Evolutionary conservation across 2,888 invertebrate genomes (phyloP).

Genomic region (Eupeodes luniger): DNA sequence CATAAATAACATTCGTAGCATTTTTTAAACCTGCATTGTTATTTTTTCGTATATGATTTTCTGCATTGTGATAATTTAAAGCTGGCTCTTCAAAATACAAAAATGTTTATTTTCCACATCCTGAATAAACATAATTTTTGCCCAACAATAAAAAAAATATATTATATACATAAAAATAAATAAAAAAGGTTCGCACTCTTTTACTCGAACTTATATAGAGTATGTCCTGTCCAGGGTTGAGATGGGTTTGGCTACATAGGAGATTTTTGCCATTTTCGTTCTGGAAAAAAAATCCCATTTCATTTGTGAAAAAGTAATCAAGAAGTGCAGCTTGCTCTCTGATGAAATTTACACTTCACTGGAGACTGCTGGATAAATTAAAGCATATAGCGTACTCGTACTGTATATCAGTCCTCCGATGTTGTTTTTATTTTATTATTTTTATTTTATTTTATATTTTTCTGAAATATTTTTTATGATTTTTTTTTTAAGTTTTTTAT

Average conservation of each 20-base stretch:
- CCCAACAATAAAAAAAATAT: not conserved
- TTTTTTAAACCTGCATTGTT: not conserved
- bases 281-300: slow-evolving; percentile 37
- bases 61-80: slow-evolving; percentile 39
- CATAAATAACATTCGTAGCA: not conserved
- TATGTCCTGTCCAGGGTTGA: too few relatives aligned
- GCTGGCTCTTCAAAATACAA: slow-evolving; percentile 44
- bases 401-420: not conserved
- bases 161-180: not conserved
- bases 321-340: slow-evolving; percentile 64
- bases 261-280: not conserved
- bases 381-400: slow-evolving; percentile 10
- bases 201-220: not conserved
- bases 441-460: not conserved
- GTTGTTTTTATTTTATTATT: slow-evolving; percentile 2
- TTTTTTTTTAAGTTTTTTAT: not conserved
- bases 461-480: not conserved
- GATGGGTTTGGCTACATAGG: not conserved
- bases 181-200: slow-evolving; percentile 28
- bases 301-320: slow-evolving; percentile 68
- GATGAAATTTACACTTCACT: slow-evolving; percentile 65
- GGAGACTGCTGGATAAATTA: slow-evolving; percentile 53
- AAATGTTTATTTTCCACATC: slow-evolving; percentile 30
- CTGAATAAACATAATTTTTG: slow-evolving; percentile 49
- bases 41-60: slow-evolving; percentile 35